Conservation (phyloP, 2,113 vertebrate species). For the Oreotrochilus melanogaster region DNA sequence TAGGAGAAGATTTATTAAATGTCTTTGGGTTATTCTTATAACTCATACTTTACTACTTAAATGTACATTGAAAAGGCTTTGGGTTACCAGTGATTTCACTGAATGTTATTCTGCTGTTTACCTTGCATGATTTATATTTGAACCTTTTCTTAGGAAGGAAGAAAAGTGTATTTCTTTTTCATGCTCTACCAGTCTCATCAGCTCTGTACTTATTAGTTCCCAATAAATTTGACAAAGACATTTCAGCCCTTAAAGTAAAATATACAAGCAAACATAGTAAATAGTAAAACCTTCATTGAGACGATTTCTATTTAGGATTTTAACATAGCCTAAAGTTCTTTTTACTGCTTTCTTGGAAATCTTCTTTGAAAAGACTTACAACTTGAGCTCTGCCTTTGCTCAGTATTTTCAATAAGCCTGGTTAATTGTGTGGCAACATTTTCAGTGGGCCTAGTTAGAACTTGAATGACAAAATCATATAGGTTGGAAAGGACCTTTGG, state of each 20-base stretch:
- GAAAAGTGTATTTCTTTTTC: neutral
- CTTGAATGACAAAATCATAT: neutral
- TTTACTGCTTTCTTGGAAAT: neutral
- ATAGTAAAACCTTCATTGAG: neutral
- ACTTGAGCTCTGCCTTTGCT: neutral
- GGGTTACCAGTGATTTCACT: neutral
- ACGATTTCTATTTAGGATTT: neutral
- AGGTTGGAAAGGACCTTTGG: neutral
- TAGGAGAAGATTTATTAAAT: neutral
- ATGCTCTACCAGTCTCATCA: neutral
- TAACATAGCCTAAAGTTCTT: neutral
- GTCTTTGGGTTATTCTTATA: neutral
- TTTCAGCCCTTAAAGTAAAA: neutral
- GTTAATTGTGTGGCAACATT: neutral
- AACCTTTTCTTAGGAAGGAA: neutral
- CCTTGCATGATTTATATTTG: neutral
- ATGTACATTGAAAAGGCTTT: neutral
- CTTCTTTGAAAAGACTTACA: neutral
- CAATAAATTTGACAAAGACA: neutral
- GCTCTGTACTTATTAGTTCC: neutral
- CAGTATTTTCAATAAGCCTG: fast-evolving
- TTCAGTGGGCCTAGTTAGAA: neutral
- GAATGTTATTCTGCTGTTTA: neutral
- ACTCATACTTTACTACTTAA: neutral
- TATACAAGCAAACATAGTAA: neutral